A percentile compares a stretch with the other conserved stretches of the same genome.
These are phyloP conservation scores for Formica aserva DNA, from an alignment of 2,888 invertebrate genomes.

Conservation along the genomic window DNA sequence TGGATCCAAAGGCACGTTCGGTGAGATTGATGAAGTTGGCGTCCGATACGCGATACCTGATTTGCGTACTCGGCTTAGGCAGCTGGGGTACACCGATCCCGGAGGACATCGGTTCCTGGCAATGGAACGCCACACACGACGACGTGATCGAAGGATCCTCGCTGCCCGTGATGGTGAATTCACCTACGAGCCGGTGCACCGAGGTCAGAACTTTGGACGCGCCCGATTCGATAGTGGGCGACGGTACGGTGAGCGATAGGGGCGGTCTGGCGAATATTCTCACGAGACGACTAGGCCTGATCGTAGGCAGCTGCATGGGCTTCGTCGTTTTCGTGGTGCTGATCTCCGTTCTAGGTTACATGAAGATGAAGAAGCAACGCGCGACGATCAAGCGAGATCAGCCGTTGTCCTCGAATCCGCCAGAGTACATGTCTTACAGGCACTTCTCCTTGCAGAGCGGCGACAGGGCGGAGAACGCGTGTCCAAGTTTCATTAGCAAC, in stretches of 20 bases:
- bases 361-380: constrained; percentile 94
- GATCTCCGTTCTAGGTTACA: constrained; percentile 93
- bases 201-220: constrained; percentile 92
- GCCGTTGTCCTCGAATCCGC: constrained; percentile 88
- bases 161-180: constrained; percentile 89
- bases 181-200: constrained; percentile 92
- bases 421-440: constrained; percentile 93
- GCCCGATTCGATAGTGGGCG: constrained; percentile 88
- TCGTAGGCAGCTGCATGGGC: constrained; percentile 95
- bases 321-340: constrained; percentile 94
- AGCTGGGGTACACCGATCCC: constrained; percentile 89
- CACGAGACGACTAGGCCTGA: constrained; percentile 93
- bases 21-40: constrained; percentile 91
- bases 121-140: constrained; percentile 86
- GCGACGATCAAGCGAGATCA: constrained; percentile 91
- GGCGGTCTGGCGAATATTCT: constrained; percentile 92
- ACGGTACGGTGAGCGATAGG: constrained; percentile 88
- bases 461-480: constrained; percentile 85
- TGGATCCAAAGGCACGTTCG: constrained; percentile 91
- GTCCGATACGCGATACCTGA: constrained; percentile 93
- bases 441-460: constrained; percentile 91
- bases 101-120: constrained; percentile 80
- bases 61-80: constrained; percentile 94
- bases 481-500: constrained; percentile 84
- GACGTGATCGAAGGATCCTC: constrained; percentile 89